Base-by-base conservation (phyloP, 2,113 vertebrate species). In the Barbus barbus region DNA sequence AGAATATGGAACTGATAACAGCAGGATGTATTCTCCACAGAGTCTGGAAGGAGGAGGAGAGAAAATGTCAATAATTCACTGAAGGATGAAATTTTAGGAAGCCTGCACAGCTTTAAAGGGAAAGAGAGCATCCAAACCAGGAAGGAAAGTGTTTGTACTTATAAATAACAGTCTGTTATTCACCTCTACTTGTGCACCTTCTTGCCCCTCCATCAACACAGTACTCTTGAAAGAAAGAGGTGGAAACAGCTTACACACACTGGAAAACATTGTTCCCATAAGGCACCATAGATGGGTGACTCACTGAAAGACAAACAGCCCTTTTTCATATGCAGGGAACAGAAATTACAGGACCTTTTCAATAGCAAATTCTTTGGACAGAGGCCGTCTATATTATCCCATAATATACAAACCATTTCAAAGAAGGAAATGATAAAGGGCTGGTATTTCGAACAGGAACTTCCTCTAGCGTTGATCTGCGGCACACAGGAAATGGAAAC, bases 41-140 rank as follows among this genome's bases (percentile, higher is more conserved):
- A 72, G 63, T 79, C 38, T 38, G 31, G 38, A 79, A 22, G 14
- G 63, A 56, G 33, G 51, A 60, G 56, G 28, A 22, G 41, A 60
- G 26, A 76, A 51, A 83, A 78, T 20, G 51, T 85, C 86, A 41
- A 79, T 83, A 78, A 51, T 69, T 36, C 65, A 46, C 65, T 84
- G 53, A 84, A 36, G 80, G 67, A 69, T 56, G 28, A 33, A 75
- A 63, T 31, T 31, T 72, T 82, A 78, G 36, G 61, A 82, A 60
- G 48, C 9, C 60, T 48, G 20, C 76, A 58, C 67, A 71, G 67
- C 33, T 71, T 38, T 38, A 22, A 69, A 36, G 4, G 18, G 33
- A 69, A 12, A 69, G 33, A 69, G 20, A 11, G 8, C 33, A 38
- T 38, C 9, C 65, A 69, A 38, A 36, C 33, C 20, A 71, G 67